Evolutionary conservation across 2,888 invertebrate genomes (phyloP).

Genomic region (Saturnia pavonia): DNA sequence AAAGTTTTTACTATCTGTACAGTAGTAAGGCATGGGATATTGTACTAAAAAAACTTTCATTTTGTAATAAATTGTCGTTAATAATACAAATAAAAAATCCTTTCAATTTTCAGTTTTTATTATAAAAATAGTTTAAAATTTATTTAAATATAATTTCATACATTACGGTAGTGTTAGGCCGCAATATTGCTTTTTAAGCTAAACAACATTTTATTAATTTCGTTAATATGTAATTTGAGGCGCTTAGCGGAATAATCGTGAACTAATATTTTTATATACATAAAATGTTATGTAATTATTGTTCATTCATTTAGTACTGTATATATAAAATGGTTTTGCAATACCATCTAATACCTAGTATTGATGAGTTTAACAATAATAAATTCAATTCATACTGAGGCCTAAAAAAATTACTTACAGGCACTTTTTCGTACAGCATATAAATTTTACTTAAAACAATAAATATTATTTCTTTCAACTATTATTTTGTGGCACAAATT

Average conservation of each 20-base stretch:
- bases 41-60: neutral
- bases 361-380: neutral
- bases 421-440: slow-evolving; percentile 4
- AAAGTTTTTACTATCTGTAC: neutral
- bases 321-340: neutral
- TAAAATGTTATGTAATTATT: neutral
- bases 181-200: slow-evolving; percentile 71
- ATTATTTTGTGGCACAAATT: slow-evolving; percentile 5
- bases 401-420: neutral
- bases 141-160: slow-evolving; percentile 59
- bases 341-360: neutral
- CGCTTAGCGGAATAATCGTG: neutral
- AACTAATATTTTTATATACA: neutral
- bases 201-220: slow-evolving; percentile 32
- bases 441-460: neutral
- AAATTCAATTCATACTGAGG: neutral
- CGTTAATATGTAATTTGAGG: neutral
- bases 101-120: slow-evolving; percentile 52
- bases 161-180: slow-evolving; percentile 68
- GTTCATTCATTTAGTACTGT: neutral
- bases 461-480: neutral
- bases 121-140: slow-evolving; percentile 79
- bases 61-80: neutral
- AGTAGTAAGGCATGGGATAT: neutral
- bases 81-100: slow-evolving; percentile 37